A percentile compares a stretch with the other conserved stretches of the same genome.
Conservation (phyloP, 92 coral and sea anemone genomes). For the Paramuricea clavata region DNA sequence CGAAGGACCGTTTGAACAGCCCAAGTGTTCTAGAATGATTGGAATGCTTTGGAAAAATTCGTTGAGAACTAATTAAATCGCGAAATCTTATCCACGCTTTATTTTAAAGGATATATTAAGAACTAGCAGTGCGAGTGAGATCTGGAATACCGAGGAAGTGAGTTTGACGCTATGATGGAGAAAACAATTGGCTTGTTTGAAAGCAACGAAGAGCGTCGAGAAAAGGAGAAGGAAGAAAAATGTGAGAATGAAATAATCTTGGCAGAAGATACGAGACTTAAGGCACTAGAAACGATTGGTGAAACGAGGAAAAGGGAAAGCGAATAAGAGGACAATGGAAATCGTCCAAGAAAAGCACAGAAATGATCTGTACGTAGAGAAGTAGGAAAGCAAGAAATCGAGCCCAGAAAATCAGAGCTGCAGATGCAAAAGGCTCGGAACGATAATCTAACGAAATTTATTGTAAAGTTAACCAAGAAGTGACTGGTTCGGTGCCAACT, state of each 20-base stretch:
- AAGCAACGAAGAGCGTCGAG: slow-evolving; percentile 4
- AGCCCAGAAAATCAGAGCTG: slow-evolving; percentile 8
- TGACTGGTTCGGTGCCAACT: background rate
- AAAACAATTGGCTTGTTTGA: background rate
- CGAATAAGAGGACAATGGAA: background rate
- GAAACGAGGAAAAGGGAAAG: background rate
- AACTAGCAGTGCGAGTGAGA: too few species aligned
- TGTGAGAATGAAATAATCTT: background rate
- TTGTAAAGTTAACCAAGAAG: background rate
- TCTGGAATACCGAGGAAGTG: too few species aligned
- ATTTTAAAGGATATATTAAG: too few species aligned
- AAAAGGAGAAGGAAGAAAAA: slow-evolving; percentile 7
- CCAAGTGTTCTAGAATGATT: too few species aligned
- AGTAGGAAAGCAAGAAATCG: background rate
- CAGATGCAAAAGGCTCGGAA: slow-evolving; percentile 9
- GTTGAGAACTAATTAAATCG: too few species aligned
- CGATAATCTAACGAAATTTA: background rate
- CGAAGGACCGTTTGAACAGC: too few species aligned
- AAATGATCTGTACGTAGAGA: background rate
- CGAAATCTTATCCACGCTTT: too few species aligned
- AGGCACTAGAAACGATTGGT: background rate
- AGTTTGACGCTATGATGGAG: background rate
- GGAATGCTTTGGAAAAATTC: too few species aligned
- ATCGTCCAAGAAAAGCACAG: background rate
- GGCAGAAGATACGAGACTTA: slow-evolving; percentile 3